phyloP scores from a whole-genome alignment of 2,113 vertebrate species.

The Carassius carassius region DNA sequence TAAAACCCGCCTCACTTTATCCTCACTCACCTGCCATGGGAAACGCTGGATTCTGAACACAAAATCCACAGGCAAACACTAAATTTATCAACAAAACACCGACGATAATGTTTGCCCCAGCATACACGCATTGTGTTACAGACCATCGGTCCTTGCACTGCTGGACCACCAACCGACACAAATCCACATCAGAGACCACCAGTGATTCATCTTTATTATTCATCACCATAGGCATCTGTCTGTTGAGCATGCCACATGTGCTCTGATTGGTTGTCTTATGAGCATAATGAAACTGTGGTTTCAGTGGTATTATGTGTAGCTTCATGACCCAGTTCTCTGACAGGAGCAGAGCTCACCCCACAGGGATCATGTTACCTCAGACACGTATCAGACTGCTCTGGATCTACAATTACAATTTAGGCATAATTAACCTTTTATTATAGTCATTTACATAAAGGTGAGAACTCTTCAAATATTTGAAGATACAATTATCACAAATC shows the following conservation, averaged over 20 bases:
- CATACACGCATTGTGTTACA: background rate
- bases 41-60: constrained; percentile 78
- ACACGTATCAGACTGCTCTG: background rate
- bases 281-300: background rate
- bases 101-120: background rate
- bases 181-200: constrained; percentile 58
- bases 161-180: constrained; percentile 42
- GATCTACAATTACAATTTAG: background rate
- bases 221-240: constrained; percentile 1
- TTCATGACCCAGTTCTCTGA: constrained; percentile 26
- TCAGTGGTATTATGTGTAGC: background rate
- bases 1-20: constrained; percentile 77
- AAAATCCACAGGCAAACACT: background rate
- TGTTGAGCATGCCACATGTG: background rate
- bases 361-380: background rate
- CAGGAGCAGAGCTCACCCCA: background rate
- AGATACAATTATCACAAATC: background rate
- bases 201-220: constrained; percentile 49
- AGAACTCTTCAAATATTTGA: background rate
- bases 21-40: constrained; percentile 79
- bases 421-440: background rate
- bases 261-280: background rate
- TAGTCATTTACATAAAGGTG: background rate
- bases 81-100: constrained; percentile 1
- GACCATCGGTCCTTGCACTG: background rate